Base-by-base conservation (phyloP, 2,888 invertebrate genomes). In the Acleris laterana region DNA sequence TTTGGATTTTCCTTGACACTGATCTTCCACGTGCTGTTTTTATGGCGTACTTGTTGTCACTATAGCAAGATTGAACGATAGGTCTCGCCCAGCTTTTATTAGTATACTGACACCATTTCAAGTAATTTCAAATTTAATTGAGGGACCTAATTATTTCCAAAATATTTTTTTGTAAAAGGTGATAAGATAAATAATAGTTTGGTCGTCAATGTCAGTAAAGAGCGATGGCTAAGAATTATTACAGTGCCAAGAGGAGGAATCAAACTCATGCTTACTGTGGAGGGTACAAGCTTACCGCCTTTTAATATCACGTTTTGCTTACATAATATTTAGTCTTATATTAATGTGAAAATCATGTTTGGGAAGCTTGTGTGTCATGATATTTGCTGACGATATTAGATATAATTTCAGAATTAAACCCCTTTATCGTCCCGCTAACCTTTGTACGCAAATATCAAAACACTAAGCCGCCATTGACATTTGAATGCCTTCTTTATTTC, bases 401-500 rank as follows among this genome's bases (percentile, higher is more conserved):
- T 16, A 44, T 46, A 32, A 63, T 63, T 46, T 53, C 11, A 17
- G 13, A 17, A 48, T 48, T 48, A 25, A 63, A 49, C 55, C 55
- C 44, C 55, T 44, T 49, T 50, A 50, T 65, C 22, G 38, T 6
- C 16, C 48, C 22, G 38, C 19, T 16, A 52, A 53, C 59, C 50
- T 53, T 53, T 56, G 50, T 65, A 44, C 55, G 60, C 20, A 55
- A 61, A 65, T 56, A 56, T 50, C 60, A 50, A 50, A 56, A 51
- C 42, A 48, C 55, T 65, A 20, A 22, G 44, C 60, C 20, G 46
- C 58, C 58, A 63, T 63, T 65, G 60, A 44, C 49, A 55, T 60
- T 65, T 55, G 49, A 64, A 64, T 60, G 49, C 55, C 49, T 60
- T 60, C 53, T 64, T 65, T 28, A 50, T 65, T 60, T 50, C 42